phyloP scores from a whole-genome alignment of 2,113 vertebrate genomes.

The Scomber colias region DNA sequence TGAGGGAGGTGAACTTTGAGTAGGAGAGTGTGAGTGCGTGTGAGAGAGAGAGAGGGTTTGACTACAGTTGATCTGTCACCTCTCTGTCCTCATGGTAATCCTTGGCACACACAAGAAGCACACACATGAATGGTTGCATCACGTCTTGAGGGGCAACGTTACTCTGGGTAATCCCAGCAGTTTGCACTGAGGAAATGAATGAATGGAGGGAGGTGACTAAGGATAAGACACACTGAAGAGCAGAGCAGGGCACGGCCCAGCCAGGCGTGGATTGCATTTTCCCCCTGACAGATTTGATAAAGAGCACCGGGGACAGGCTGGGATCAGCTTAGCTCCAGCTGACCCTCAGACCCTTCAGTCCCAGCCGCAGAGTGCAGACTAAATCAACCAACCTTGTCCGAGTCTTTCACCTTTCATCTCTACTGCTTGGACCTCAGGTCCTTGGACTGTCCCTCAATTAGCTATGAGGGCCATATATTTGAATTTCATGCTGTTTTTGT shows the following conservation, averaged over 20 bases:
- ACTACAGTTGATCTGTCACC: constrained; percentile 15
- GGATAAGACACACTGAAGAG: constrained; percentile 51
- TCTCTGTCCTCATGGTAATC: constrained; percentile 45
- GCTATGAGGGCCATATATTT: background rate
- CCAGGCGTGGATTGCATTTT: constrained; percentile 80
- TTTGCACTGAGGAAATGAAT: constrained; percentile 62
- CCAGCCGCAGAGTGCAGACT: constrained; percentile 10
- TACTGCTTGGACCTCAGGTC: background rate
- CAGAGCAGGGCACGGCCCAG: constrained; percentile 48
- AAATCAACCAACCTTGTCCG: constrained; percentile 24
- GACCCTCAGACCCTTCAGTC: constrained; percentile 26
- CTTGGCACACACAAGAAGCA: constrained; percentile 27
- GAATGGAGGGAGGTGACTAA: constrained; percentile 60
- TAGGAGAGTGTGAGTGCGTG: background rate
- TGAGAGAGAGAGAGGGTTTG: constrained; percentile 2
- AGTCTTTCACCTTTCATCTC: background rate
- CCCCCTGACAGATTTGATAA: constrained; percentile 80
- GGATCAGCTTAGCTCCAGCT: constrained; percentile 57
- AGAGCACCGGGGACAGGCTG: constrained; percentile 57
- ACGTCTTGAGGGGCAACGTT: constrained; percentile 55
- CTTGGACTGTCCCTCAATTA: constrained; percentile 16
- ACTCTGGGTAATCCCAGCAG: constrained; percentile 68
- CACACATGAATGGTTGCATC: constrained; percentile 41
- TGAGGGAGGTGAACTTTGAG: constrained; percentile 2
- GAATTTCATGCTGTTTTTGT: background rate